Conservation (phyloP, 2,888 invertebrate genomes). For the Cheilosia variabilis region DNA sequence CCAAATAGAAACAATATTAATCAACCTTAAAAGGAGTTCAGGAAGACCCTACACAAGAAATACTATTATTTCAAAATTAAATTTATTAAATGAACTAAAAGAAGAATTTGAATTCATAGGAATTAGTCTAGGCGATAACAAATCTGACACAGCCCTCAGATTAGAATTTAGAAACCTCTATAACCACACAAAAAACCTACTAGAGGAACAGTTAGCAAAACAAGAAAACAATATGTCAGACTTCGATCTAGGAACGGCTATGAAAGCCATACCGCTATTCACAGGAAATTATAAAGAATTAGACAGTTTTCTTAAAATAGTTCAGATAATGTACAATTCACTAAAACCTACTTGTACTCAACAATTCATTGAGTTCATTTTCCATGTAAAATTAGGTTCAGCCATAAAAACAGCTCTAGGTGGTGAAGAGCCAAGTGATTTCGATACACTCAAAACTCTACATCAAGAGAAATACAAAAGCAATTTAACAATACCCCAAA, state of each 20-base stretch:
- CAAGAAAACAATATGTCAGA: constrained; percentile 7
- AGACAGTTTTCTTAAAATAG: constrained; percentile 17
- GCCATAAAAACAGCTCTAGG: background rate
- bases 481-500: constrained; percentile 20
- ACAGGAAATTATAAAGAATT: constrained; percentile 15
- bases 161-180: background rate
- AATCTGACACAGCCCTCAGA: too few relatives aligned
- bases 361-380: background rate
- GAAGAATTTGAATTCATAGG: too few relatives aligned
- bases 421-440: background rate
- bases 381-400: background rate
- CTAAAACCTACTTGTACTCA: background rate
- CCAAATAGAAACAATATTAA: too few relatives aligned
- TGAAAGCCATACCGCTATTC: constrained; percentile 8
- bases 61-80: too few relatives aligned
- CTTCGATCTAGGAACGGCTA: constrained; percentile 13
- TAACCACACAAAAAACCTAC: background rate
- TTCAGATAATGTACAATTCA: background rate
- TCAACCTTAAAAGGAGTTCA: too few relatives aligned
- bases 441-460: background rate
- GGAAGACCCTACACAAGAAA: too few relatives aligned
- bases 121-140: too few relatives aligned
- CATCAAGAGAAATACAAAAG: background rate
- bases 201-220: background rate
- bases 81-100: too few relatives aligned